Percentiles rank a stretch among this genome's conserved stretches.
phyloP scores from a whole-genome alignment of 2,797 vertebrate species.

The Diplodus puntazzo region DNA sequence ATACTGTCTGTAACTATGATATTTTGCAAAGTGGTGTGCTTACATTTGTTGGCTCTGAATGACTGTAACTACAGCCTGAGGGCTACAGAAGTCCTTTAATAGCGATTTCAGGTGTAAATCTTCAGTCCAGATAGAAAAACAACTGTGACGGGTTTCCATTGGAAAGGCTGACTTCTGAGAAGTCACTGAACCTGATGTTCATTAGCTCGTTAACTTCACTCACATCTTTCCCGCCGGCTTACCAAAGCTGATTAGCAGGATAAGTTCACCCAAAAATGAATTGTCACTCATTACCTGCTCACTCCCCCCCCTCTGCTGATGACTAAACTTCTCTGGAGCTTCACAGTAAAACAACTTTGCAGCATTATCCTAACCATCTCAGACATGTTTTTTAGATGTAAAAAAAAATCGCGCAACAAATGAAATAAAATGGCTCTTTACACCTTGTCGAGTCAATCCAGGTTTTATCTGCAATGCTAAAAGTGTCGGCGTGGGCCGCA shows the following conservation, averaged over 20 bases:
- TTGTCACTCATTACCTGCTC: too few relatives aligned
- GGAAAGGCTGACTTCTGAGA: slow-evolving; percentile 7
- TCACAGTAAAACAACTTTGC: too few relatives aligned
- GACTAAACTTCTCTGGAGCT: too few relatives aligned
- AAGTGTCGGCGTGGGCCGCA: too few relatives aligned
- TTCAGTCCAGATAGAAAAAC: slow-evolving; percentile 6
- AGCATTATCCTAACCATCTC: too few relatives aligned
- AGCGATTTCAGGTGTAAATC: background rate
- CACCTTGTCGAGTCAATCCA: too few relatives aligned
- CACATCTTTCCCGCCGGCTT: background rate
- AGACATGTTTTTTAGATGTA: too few relatives aligned
- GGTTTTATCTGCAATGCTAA: too few relatives aligned
- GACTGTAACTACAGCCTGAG: background rate
- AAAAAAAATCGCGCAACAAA: too few relatives aligned
- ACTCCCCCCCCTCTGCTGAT: too few relatives aligned
- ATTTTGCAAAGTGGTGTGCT: background rate
- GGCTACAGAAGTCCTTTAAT: background rate
- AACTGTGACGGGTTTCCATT: slow-evolving; percentile 15
- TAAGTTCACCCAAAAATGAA: too few relatives aligned
- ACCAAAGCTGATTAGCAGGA: background rate
- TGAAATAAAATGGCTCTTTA: too few relatives aligned
- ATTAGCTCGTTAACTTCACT: background rate
- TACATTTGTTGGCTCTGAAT: background rate
- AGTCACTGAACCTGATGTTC: background rate
- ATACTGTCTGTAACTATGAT: background rate